Evolutionary conservation across 2,888 invertebrate species (phyloP), one percentile per base, ranked within the genome.

Genomic region (Liodrosophila aerea): DNA sequence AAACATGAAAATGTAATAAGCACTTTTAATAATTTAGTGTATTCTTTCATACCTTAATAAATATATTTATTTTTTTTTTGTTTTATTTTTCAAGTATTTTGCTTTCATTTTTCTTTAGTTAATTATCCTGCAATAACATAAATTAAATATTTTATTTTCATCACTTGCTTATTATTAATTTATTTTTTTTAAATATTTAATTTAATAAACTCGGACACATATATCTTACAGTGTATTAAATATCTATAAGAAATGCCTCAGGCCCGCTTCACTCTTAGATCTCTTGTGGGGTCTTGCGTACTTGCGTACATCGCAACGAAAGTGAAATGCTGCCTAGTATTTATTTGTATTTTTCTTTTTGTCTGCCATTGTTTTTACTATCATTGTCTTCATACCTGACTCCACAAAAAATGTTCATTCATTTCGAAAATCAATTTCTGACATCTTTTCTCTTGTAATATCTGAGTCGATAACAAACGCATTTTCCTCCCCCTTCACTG

Each of bases 401-500:
- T 51, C 12, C 49, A 12, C 22, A 52, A 71, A 67, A 22, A 22
- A 22, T 22, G 2, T 22, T 22, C 22, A 80, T 72, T 65, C 49
- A 56, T 59, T 57, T 66, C 51, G 50, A 73, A 73, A 77, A 77
- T 77, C 81, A 84, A 84, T 84, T 80, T 84, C 73, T 46, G 59
- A 80, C 70, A 77, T 46, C 30, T 64, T 69, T 73, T 60, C 65
- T 56, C 65, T 76, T 76, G 77, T 84, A 72, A 53, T 62, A 56
- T 44, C 22, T 34, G 39, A 65, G 46, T 51, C 59, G 43, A 61
- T 74, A 40, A 41, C 56, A 51, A 54, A 61, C 58, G 43, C 60
- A 64, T 59, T 62, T 67, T 69, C 64, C 46, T 43, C 11, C 33
- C 34, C 31, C 36, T 54, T 50, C 58, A 64, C 57, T 64, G 69